phyloP scores from a whole-genome alignment of 2,797 vertebrate genomes.

The Takifugu rubripes region DNA sequence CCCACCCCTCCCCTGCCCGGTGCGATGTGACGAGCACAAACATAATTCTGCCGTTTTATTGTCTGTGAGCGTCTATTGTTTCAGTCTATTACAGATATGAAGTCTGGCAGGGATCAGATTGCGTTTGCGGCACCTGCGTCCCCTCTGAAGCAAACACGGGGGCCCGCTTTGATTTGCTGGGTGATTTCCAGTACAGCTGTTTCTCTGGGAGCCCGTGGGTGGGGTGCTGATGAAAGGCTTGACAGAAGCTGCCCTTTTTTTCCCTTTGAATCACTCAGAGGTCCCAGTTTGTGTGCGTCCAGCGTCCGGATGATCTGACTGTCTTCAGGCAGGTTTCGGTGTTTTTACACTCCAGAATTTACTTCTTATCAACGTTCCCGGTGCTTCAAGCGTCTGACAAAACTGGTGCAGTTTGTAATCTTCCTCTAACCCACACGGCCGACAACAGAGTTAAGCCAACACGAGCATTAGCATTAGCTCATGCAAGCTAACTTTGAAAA shows the following conservation, averaged over 20 bases:
- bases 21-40: slow-evolving; percentile 57
- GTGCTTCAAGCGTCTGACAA: too few species aligned
- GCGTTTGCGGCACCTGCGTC: slow-evolving; percentile 54
- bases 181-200: slow-evolving; percentile 53
- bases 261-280: not conserved
- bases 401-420: too few species aligned
- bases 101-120: slow-evolving; percentile 47
- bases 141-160: slow-evolving; percentile 39
- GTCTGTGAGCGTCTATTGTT: slow-evolving; percentile 53
- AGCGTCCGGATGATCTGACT: too few species aligned
- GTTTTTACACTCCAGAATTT: too few species aligned
- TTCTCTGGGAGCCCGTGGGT: slow-evolving; percentile 27
- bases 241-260: slow-evolving; percentile 3
- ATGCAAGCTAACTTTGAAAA: too few species aligned
- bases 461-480: too few species aligned
- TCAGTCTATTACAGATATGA: slow-evolving; percentile 43
- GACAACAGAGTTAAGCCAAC: too few species aligned
- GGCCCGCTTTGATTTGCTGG: slow-evolving; percentile 39
- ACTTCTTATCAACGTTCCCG: not conserved
- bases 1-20: slow-evolving; percentile 25
- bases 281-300: slow-evolving; percentile 1
- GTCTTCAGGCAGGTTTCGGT: too few species aligned
- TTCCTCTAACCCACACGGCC: too few species aligned
- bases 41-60: slow-evolving; percentile 38
- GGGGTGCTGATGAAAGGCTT: slow-evolving; percentile 20